phyloP scores from a whole-genome alignment of 2,113 vertebrate species.

The Alces alces region DNA sequence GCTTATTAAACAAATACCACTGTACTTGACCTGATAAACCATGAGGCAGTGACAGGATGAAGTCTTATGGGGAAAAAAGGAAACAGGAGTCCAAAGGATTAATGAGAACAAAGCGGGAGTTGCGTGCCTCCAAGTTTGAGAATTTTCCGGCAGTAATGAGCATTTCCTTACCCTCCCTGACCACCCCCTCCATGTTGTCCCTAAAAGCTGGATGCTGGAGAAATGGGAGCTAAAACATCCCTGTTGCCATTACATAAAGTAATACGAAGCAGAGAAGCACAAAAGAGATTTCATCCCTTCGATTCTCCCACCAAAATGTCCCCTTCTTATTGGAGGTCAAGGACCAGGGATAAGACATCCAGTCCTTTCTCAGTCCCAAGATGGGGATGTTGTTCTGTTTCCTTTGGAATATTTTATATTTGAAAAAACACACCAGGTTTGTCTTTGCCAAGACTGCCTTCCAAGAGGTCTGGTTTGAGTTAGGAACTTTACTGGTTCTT shows the following conservation, averaged over 20 bases:
- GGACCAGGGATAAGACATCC: background rate
- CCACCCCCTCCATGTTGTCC: rapidly evolving
- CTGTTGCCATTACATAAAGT: background rate
- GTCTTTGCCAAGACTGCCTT: slow-evolving; percentile 24
- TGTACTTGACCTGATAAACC: background rate
- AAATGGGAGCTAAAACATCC: background rate
- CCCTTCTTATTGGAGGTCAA: background rate
- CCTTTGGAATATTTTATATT: slow-evolving; percentile 21
- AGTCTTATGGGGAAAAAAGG: background rate
- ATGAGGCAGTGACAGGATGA: background rate
- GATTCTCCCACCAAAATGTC: background rate
- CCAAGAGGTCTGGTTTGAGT: slow-evolving; percentile 21
- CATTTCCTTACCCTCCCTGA: background rate
- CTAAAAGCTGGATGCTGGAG: background rate
- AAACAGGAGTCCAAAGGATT: background rate
- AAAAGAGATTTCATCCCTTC: background rate
- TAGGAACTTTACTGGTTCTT: background rate
- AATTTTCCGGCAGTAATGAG: background rate
- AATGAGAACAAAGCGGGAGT: background rate
- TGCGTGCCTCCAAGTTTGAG: background rate
- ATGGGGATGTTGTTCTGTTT: background rate
- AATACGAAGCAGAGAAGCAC: background rate
- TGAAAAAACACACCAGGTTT: background rate
- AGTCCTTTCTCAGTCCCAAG: background rate
- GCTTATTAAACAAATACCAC: background rate